phyloP scores from a whole-genome alignment of 2,113 vertebrate species.

The Chlorocebus sabaeus region DNA sequence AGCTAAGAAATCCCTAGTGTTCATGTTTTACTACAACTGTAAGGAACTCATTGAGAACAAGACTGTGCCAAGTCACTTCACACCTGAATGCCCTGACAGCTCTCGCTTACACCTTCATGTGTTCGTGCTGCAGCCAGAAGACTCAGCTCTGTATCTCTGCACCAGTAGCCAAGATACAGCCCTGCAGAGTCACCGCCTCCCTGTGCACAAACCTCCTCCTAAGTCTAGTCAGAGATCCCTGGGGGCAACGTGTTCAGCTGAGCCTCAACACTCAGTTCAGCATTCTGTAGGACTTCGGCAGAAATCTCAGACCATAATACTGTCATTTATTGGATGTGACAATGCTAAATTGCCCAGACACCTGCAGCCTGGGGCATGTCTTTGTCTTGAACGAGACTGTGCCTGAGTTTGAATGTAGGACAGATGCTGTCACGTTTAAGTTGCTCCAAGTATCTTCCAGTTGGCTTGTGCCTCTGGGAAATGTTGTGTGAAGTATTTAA shows the following conservation, averaged over 20 bases:
- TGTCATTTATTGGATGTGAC: rapidly evolving
- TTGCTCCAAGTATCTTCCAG: background rate
- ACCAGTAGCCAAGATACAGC: slow-evolving; percentile 30
- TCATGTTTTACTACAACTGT: slow-evolving; percentile 41
- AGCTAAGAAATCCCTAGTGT: rapidly evolving
- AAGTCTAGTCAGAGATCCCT: background rate
- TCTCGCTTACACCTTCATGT: background rate
- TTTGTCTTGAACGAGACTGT: background rate
- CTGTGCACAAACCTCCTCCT: background rate
- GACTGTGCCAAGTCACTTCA: background rate
- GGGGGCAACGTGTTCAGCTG: rapidly evolving
- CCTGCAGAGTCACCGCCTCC: rapidly evolving
- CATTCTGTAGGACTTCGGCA: background rate
- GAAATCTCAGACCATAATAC: background rate
- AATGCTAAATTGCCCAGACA: rapidly evolving
- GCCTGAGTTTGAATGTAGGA: background rate
- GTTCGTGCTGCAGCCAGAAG: rapidly evolving
- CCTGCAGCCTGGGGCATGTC: background rate
- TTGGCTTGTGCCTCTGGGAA: background rate
- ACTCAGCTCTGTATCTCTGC: background rate
- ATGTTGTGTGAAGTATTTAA: background rate
- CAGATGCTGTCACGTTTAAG: too few species aligned
- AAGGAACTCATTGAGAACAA: rapidly evolving
- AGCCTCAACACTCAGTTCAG: rapidly evolving
- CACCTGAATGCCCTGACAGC: rapidly evolving